Evolutionary conservation across 92 coral and sea anemone genomes (phyloP), one percentile per base, ranked within the genome.

Genomic region (Ricordea florida): DNA sequence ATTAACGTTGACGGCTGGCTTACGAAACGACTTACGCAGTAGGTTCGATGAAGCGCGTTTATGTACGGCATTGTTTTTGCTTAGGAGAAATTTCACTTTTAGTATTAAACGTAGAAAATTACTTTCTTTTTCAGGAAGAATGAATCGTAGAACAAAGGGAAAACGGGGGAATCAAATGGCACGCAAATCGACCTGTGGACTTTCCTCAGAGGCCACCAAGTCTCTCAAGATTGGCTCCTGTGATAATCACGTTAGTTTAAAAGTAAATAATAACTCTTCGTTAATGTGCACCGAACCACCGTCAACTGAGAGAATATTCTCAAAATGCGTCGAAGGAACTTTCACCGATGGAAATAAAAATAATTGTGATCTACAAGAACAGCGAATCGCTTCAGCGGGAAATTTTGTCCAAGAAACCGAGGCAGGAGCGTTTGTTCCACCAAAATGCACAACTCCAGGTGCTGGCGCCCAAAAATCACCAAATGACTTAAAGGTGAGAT

Each of bases 381-480:
- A 62, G 37, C 69, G 38, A 31, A 59, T 5, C 7, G 37, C 0
- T 23, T 26, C 49, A 15, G 45, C 45, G 16, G 50, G 43, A 65
- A 61, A 69, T 18, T 14, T 49, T 9, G 26, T 11, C 62, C 24
- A 36, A 11, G 44, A 57, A 24, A 32, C 34, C 27, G 49, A 24
- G 21, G 22, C 62, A 8, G 75, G 75, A 52, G 70, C 88, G 22
- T 82, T 82, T 82, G 88, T 82, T 36, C 83, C 88, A 14, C 83
- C 88, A 17, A 82, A 82, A 35, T 75, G 88, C 44, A 29, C 88
- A 1, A 75, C 88, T 18, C 83, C 88, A 74, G 83, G 77, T 46
- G 83, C 83, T 10, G 28, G 28, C 30, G 43, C 82, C 14, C 61
- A 56, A 30, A 36, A 38, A 51, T 37, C 87, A 18, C 20, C 62